phyloP scores from a whole-genome alignment of 2,797 vertebrate genomes.

The Borostomias antarcticus region DNA sequence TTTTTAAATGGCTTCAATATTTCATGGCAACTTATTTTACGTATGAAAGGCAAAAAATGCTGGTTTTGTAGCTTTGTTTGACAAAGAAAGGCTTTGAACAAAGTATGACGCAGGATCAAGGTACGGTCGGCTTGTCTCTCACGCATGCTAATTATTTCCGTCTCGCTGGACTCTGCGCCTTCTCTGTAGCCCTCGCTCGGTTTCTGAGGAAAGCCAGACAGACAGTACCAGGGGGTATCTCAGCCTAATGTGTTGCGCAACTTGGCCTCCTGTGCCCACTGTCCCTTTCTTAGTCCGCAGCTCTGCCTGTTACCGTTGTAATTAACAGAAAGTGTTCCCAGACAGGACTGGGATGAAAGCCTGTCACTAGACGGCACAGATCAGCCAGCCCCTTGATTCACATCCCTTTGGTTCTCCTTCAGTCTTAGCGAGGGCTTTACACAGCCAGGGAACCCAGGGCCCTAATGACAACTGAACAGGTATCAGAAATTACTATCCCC shows the following conservation, averaged over 20 bases:
- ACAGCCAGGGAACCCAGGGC: constrained; percentile 48
- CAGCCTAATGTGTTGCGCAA: constrained; percentile 46
- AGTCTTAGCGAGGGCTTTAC: constrained; percentile 52
- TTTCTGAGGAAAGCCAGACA: not conserved
- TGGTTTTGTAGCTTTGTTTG: constrained; percentile 34
- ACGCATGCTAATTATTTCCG: constrained; percentile 31
- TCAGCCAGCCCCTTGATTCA: constrained; percentile 67
- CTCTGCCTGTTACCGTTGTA: constrained; percentile 55
- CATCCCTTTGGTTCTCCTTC: constrained; percentile 68
- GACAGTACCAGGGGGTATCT: constrained; percentile 47
- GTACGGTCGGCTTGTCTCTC: constrained; percentile 2
- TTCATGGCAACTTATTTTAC: constrained; percentile 27
- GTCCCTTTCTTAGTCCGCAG: constrained; percentile 39
- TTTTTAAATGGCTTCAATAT: constrained; percentile 42
- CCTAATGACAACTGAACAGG: constrained; percentile 65
- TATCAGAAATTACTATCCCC: constrained; percentile 64
- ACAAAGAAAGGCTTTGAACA: constrained; percentile 28
- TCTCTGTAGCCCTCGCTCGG: constrained; percentile 41
- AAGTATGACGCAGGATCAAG: constrained; percentile 22
- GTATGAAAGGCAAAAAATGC: constrained; percentile 44
- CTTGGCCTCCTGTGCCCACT: constrained; percentile 53
- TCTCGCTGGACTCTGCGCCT: constrained; percentile 42
- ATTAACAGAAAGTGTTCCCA: constrained; percentile 68
- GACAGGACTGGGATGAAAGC: constrained; percentile 62
- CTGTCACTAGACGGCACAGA: constrained; percentile 56